Evolutionary conservation across 2,113 vertebrate species (phyloP).

Genomic region (Phylloscopus trochilus): DNA sequence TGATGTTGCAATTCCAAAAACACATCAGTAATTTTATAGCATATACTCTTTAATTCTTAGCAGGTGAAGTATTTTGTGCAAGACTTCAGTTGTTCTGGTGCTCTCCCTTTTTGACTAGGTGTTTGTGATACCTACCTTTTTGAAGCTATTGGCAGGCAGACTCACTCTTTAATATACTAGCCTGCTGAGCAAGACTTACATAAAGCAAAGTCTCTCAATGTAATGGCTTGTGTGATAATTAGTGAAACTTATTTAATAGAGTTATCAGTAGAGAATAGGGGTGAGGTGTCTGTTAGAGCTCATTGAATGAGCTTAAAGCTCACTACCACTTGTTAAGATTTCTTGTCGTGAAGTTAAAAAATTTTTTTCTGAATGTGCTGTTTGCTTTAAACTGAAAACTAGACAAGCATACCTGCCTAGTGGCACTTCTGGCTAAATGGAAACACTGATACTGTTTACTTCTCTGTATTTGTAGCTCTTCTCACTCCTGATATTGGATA

Average conservation of each 20-base stretch:
- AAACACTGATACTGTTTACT: background rate
- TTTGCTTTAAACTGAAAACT: background rate
- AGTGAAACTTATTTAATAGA: background rate
- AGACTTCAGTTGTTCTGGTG: background rate
- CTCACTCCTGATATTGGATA: background rate
- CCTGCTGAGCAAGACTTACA: background rate
- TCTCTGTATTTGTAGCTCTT: constrained; percentile 19
- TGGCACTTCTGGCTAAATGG: background rate
- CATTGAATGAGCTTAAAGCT: background rate
- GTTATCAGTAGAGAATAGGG: background rate
- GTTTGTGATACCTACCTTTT: background rate
- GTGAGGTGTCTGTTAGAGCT: background rate
- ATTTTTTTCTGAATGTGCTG: background rate
- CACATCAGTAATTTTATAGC: background rate
- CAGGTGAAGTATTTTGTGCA: background rate
- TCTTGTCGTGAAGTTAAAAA: background rate
- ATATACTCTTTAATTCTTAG: background rate
- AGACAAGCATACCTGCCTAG: background rate
- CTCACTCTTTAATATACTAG: background rate
- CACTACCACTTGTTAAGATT: background rate
- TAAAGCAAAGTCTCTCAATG: background rate
- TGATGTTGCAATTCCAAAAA: background rate
- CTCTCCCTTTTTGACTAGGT: background rate
- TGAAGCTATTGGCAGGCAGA: background rate
- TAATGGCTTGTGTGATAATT: background rate